Conservation (phyloP, 2,797 vertebrate genomes). For the Nasua narica region DNA sequence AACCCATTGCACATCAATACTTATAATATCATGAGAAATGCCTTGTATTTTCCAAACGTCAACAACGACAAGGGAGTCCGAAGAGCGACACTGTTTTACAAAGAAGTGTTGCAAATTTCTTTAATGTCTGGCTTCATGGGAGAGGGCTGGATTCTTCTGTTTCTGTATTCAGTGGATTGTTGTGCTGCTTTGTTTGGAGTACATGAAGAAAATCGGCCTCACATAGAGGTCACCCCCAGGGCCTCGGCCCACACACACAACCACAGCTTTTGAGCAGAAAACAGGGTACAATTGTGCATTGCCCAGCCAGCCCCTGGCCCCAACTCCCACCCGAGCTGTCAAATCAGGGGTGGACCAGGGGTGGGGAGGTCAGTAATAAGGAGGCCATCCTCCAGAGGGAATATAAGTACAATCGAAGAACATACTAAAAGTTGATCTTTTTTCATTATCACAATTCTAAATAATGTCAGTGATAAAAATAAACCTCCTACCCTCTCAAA, state of each 20-base stretch:
- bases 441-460: not conserved
- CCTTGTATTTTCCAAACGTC: not conserved
- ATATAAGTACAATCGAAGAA: not conserved
- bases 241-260: not conserved
- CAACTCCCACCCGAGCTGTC: not conserved
- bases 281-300: not conserved
- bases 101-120: not conserved
- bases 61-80: not conserved
- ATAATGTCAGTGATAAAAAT: not conserved
- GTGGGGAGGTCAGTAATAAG: not conserved
- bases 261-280: accelerated
- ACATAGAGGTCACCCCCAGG: no score
- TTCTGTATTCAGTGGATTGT: not conserved
- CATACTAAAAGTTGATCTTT: not conserved
- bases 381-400: not conserved
- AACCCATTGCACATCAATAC: not conserved
- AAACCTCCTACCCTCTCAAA: not conserved
- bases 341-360: not conserved
- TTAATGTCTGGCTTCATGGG: not conserved
- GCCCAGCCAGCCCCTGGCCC: accelerated
- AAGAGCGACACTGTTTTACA: not conserved
- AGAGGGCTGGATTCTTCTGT: not conserved
- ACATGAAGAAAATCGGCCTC: not conserved
- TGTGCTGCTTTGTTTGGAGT: not conserved
- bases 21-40: not conserved